phyloP scores from a whole-genome alignment of 2,888 invertebrate species.

The Galerucella calmariensis region DNA sequence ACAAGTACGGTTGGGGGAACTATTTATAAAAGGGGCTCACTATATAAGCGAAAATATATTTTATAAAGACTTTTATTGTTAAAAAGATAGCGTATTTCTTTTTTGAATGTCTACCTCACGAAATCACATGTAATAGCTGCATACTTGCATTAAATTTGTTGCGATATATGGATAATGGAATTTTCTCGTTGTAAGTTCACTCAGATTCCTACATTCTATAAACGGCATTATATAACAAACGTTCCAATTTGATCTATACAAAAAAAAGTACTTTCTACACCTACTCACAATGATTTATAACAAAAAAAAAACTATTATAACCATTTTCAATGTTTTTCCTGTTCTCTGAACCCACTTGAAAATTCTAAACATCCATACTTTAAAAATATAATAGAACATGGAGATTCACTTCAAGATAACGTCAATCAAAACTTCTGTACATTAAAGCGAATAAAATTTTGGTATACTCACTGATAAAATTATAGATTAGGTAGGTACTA shows the following conservation, averaged over 20 bases:
- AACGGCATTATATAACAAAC: not conserved
- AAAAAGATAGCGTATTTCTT: too few species aligned
- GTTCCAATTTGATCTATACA: not conserved
- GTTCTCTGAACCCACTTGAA: slow-evolving; percentile 1
- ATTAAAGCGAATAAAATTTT: slow-evolving; percentile 11
- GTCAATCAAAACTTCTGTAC: slow-evolving; percentile 31
- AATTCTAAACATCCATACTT: slow-evolving; percentile 2
- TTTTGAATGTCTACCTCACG: too few species aligned
- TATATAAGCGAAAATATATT: too few species aligned
- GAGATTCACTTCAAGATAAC: slow-evolving; percentile 27
- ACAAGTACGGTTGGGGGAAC: not conserved
- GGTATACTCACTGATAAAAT: slow-evolving; percentile 10
- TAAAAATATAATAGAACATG: slow-evolving; percentile 18
- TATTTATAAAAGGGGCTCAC: too few species aligned
- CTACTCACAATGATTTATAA: not conserved
- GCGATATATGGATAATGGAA: too few species aligned
- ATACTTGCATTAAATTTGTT: too few species aligned
- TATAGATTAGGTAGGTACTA: not conserved
- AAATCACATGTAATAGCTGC: too few species aligned
- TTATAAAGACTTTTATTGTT: too few species aligned
- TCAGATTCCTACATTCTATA: not conserved
- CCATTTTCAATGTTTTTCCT: not conserved
- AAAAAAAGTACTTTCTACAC: not conserved
- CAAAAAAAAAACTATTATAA: not conserved
- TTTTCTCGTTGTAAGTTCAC: not conserved